Evolutionary conservation across 1,140 invertebrate genomes (phyloP).

Genomic region (Philotrypesis tridentata): DNA sequence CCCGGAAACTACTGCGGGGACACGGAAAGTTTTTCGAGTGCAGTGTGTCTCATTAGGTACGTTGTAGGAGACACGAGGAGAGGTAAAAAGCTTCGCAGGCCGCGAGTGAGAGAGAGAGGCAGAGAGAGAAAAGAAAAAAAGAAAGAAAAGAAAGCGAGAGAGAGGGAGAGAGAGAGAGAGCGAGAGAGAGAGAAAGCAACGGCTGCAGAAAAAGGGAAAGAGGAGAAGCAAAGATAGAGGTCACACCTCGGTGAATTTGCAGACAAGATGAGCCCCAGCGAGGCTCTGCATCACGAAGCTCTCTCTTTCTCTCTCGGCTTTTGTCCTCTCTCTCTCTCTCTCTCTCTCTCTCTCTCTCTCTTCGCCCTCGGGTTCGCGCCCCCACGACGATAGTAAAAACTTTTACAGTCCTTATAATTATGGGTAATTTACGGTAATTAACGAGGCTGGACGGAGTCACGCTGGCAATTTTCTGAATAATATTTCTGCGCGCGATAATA

Average conservation of each 20-base stretch:
- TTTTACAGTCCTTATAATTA: slow-evolving; percentile 75
- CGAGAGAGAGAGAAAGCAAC: too few relatives aligned
- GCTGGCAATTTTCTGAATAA: slow-evolving; percentile 74
- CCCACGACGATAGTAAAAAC: slow-evolving; percentile 74
- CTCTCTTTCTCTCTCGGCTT: neutral
- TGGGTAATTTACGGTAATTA: slow-evolving; percentile 75
- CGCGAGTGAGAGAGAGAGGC: neutral
- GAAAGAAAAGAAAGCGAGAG: neutral
- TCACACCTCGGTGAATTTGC: slow-evolving; percentile 67
- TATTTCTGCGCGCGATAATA: slow-evolving; percentile 73
- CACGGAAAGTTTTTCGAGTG: neutral
- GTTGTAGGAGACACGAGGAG: slow-evolving; percentile 58
- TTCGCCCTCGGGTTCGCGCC: slow-evolving; percentile 59
- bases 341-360: neutral
- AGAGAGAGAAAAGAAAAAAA: too few relatives aligned
- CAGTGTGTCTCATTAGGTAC: slow-evolving; percentile 65
- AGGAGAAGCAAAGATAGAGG: slow-evolving; percentile 45
- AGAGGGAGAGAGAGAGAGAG: neutral
- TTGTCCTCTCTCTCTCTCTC: slow-evolving; percentile 42
- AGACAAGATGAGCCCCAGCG: slow-evolving; percentile 69
- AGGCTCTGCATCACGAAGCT: slow-evolving; percentile 69
- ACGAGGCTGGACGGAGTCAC: slow-evolving; percentile 73
- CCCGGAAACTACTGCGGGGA: neutral
- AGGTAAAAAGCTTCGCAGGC: slow-evolving; percentile 45
- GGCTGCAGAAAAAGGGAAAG: slow-evolving; percentile 2